These are phyloP conservation scores for Drosophila eohydei DNA, from an alignment of 2,888 invertebrate species.

Conservation along the genomic window DNA sequence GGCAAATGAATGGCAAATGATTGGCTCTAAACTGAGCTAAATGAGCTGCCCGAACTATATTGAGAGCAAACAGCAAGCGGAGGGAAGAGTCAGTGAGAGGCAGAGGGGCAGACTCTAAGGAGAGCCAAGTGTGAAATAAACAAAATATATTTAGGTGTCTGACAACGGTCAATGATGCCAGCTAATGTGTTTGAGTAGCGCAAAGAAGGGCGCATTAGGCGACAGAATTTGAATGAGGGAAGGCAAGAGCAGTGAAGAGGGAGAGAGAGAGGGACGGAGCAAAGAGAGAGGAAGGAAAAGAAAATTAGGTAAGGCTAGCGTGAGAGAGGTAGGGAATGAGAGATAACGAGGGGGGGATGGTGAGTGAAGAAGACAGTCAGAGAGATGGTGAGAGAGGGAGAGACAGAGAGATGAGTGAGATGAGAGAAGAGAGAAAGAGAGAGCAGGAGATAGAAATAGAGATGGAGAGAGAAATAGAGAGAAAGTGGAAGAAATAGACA, in stretches of 20 bases:
- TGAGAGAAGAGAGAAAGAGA: not conserved
- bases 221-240: not conserved
- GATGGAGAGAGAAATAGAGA: not conserved
- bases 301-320: not conserved
- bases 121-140: constrained; percentile 45
- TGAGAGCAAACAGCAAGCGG: not conserved
- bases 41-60: constrained; percentile 2
- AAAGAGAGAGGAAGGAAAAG: not conserved
- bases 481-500: not conserved
- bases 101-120: not conserved
- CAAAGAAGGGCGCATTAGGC: constrained; percentile 6
- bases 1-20: constrained; percentile 45
- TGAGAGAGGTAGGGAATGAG: no score
- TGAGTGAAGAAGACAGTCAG: not conserved
- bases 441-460: not conserved
- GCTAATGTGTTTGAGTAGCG: constrained; percentile 13
- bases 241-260: not conserved
- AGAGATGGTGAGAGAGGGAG: not conserved
- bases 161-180: not conserved
- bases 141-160: constrained; percentile 31
- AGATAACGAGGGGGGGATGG: not conserved
- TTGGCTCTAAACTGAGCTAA: constrained; percentile 39
- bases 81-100: not conserved
- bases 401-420: not conserved
- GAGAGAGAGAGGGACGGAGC: not conserved